Base-by-base conservation (phyloP, 92 coral and sea anemone genomes). In the Pocillopora meandrina region DNA sequence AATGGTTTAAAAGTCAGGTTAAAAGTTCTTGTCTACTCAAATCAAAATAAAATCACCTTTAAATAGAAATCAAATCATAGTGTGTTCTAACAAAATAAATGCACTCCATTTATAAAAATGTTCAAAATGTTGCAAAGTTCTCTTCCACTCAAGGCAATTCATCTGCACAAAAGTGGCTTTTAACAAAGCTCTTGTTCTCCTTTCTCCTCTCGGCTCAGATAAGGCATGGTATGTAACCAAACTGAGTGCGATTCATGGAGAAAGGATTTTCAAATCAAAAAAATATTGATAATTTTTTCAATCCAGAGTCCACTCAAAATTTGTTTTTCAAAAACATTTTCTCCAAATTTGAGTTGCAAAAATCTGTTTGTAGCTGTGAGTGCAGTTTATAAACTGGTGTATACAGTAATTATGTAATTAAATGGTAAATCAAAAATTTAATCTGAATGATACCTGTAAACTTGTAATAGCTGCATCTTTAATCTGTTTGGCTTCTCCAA, bases 401-500 rank as follows among this genome's bases (percentile, higher is more conserved):
- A 42, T 7, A 42, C 52, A 3, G 52, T 42, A 42, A 42, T 42
- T 42, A 42, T 42, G 8, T 42, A 42, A 42, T 3, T 42, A 7
- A 42, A 42, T 1, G 4, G 62, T 10, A 59, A 59, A 2, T 12
- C 18, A 59, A 5, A 59, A 12, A 59, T 2, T 2, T 12, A 59
- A 1, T 12, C 18, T 2, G 14, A 59, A 34, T 10, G 18, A 15
- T 75, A 95, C 98, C 98, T 96, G 99, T 62, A 94, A 87, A 58
- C 95, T 96, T 56, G 98, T 91, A 56, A 96, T 83, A 76, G 85
- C 91, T 12, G 90, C 72, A 67, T 96, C 99, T 82, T 96, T 96
- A 78, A 87, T 92, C 80, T 92, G 95, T 59, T 94, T 96, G 34
- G 99, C 88, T 77, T 96, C 99, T 68, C 92, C 95, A 17, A 91